Base-by-base conservation (phyloP, 2,113 vertebrate species). In the Odontophorus gujanensis region DNA sequence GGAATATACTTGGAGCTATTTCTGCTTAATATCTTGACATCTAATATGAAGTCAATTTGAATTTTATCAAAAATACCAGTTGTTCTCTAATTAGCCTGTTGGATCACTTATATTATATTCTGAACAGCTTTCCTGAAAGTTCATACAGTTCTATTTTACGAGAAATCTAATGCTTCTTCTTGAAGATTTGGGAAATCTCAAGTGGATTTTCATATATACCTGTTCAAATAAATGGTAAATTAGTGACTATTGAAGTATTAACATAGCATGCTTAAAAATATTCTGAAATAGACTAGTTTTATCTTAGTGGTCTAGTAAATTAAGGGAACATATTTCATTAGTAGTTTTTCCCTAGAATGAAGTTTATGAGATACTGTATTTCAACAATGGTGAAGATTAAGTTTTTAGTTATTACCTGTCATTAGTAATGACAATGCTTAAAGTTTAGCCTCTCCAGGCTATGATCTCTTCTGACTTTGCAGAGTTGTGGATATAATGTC, bases 401-500 rank as follows among this genome's bases (percentile, higher is more conserved):
- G 74, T 79, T 93, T 96, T 92, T 85, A 91, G 89, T 85, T 92
- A 91, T 80, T 89, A 82, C 67, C 75, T 87, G 78, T 84, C 71
- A 76, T 42, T n/a, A 58, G 36, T 76, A 92, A 90, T 92, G 78
- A 93, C 74, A 91, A 53, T 79, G 63, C 34, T 87, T 90, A 92
- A 80, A 82, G 67, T 89, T 96, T 91, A 96, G 83, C 58, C 69
- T 92, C 81, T 87, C 45, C 14, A 47, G 85, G 53, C 84, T 77
- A 38, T 90, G 96, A 82, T 93, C 79, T 50, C 42, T 94, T 92
- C 71, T 94, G 86, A 93, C 89, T 95, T 81, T 65, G 48, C n/a
- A 62, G 42, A 93, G n/a, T 66, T 72, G 65, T 9, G 69, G 77
- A 30, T 73, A 84, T 82, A 94, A 96, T 92, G 81, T 84, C 92